These are phyloP conservation scores for Rhamnusium bicolor DNA, from an alignment of 2,888 invertebrate species.

Conservation along the genomic window DNA sequence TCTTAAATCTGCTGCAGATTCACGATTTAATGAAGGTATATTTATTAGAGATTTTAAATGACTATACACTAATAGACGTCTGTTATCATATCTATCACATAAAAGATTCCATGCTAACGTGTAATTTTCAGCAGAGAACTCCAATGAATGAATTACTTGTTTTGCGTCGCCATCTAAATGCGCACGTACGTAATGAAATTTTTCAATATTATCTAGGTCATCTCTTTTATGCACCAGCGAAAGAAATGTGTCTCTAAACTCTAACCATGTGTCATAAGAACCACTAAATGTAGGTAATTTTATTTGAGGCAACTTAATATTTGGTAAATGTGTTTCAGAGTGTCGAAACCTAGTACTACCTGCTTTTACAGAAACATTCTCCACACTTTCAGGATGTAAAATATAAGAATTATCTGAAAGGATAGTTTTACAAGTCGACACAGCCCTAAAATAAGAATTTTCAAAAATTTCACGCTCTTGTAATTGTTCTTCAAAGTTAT, in stretches of 20 bases:
- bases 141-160: constrained; percentile 32
- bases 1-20: constrained; percentile 33
- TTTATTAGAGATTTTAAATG: constrained; percentile 33
- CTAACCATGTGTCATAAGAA: constrained; percentile 27
- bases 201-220: constrained; percentile 26
- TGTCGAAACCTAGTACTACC: no score
- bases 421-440: no score
- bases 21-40: constrained; percentile 12
- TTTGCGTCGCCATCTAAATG: constrained; percentile 30
- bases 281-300: constrained; percentile 34
- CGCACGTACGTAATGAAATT: constrained; percentile 39
- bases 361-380: no score
- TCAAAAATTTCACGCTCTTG: no score
- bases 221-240: constrained; percentile 36
- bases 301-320: neutral
- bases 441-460: no score
- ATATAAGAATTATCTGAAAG: no score
- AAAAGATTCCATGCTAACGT: constrained; percentile 30
- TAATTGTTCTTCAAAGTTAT: no score
- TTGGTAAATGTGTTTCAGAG: no score
- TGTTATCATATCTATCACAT: constrained; percentile 34
- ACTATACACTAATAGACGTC: constrained; percentile 34
- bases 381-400: no score
- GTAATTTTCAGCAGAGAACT: constrained; percentile 41
- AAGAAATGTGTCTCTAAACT: constrained; percentile 38